Evolutionary conservation across 2,113 vertebrate genomes (phyloP), one percentile per base, ranked within the genome.

Genomic region (Osmerus eperlanus): DNA sequence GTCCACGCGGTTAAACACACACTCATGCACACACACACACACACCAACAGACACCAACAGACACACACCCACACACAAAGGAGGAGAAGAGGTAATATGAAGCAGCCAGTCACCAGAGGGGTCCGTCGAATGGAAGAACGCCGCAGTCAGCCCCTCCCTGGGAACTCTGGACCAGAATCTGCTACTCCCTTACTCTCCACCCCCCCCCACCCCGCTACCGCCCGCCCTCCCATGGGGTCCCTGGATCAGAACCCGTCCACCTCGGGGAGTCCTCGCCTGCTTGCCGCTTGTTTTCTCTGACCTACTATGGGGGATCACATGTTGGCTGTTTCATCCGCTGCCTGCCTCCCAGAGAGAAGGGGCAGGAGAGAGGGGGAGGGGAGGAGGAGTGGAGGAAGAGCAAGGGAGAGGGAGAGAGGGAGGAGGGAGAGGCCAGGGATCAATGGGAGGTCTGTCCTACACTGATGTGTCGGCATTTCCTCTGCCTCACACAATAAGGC

Each of bases 391-490:
- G 11, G 53, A 59, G 59, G 70, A 51, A 81, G 78, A 65, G 84
- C 77, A 83, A 71, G 83, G 67, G 75, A 72, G 65, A 77, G 80
- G 58, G 73, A 75, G 64, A 72, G 78, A 78, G 66, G 76, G 71
- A 70, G 77, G 72, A 84, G 79, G 80, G 71, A 73, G 78, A 79
- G 84, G 75, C 25, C 73, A 79, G 73, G 36, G 79, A 89, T 85
- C 80, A 88, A 85, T 84, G 83, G 87, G 85, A 78, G 80, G 76
- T 86, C 84, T 90, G 89, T 90, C 83, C 88, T 88, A 83, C 84
- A 82, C 83, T 87, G 72, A 71, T 61, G 85, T 74, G 82, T 90
- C 81, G 86, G 87, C 85, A 89, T 90, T 91, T 91, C 89, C 89
- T 85, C 71, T 19, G n/a, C 13, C 29, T 69, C 76, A 81, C 82